Percentiles rank a stretch among this genome's conserved stretches.
Conservation (phyloP, 2,113 vertebrate genomes). For the Antechinus flavipes region DNA sequence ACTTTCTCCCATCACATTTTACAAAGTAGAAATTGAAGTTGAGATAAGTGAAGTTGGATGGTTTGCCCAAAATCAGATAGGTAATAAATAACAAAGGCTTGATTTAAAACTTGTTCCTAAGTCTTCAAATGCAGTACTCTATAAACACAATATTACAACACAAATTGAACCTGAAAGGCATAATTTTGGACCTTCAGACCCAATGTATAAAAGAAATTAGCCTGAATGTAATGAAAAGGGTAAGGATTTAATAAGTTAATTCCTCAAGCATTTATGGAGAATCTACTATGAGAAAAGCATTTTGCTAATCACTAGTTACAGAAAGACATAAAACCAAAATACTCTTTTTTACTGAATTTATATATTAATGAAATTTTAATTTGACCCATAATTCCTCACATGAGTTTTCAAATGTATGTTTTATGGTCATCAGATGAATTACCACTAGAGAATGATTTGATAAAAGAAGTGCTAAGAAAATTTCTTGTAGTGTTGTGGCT, state of each 20-base stretch:
- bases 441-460: background rate
- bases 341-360: background rate
- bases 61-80: background rate
- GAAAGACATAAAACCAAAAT: background rate
- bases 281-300: background rate
- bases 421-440: background rate
- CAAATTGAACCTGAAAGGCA: background rate
- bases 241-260: slow-evolving; percentile 32
- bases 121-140: background rate
- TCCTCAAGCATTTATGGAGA: background rate
- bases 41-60: too few species aligned
- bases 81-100: background rate
- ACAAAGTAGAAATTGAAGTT: too few species aligned
- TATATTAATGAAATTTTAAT: background rate
- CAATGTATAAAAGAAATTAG: slow-evolving; percentile 10
- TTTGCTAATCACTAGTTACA: background rate
- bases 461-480: background rate
- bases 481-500: background rate
- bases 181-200: background rate
- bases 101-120: background rate
- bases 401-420: background rate
- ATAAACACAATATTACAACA: background rate
- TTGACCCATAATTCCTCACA: background rate
- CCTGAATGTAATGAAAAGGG: slow-evolving; percentile 21
- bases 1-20: too few species aligned